Percentiles rank a stretch among this genome's conserved stretches.
phyloP scores from a whole-genome alignment of 2,888 invertebrate species.

The Pollenia amentaria region DNA sequence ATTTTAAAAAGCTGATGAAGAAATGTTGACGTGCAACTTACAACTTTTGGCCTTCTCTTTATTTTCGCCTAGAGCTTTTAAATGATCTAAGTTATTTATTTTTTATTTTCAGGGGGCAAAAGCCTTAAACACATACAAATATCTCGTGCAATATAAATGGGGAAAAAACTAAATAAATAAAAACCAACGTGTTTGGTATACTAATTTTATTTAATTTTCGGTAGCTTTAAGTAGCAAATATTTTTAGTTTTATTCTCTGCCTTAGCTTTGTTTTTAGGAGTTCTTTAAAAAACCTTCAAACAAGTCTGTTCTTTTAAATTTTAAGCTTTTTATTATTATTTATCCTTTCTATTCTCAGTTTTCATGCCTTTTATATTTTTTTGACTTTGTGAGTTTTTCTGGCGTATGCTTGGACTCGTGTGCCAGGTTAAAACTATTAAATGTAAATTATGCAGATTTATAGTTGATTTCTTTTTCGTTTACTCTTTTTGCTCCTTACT shows the following conservation, averaged over 20 bases:
- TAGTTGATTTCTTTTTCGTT: slow-evolving; percentile 32
- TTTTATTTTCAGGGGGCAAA: not conserved
- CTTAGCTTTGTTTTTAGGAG: not conserved
- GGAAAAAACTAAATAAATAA: slow-evolving; percentile 1
- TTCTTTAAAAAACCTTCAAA: not conserved
- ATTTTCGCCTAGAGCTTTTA: slow-evolving; percentile 1
- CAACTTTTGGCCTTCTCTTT: slow-evolving; percentile 1
- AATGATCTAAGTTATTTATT: slow-evolving; percentile 13
- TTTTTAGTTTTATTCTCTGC: not conserved
- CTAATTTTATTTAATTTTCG: slow-evolving; percentile 55
- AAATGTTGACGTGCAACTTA: slow-evolving; percentile 44
- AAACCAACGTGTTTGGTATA: slow-evolving; percentile 52
- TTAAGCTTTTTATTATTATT: not conserved
- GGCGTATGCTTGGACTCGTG: slow-evolving; percentile 41
- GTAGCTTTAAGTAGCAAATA: slow-evolving; percentile 1
- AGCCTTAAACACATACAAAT: not conserved
- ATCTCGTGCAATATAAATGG: not conserved
- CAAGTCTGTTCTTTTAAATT: not conserved
- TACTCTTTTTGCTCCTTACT: not conserved
- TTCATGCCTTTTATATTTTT: not conserved
- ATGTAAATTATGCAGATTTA: slow-evolving; percentile 58
- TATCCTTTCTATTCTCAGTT: not conserved
- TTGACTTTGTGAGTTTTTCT: slow-evolving; percentile 41
- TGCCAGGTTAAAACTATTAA: slow-evolving; percentile 58
- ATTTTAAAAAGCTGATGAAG: not conserved